Evolutionary conservation across 35 echinoderm and acorn worm genomes (phyloP), one percentile per base, ranked within the genome.

Genomic region (Nesometra sesokonis): DNA sequence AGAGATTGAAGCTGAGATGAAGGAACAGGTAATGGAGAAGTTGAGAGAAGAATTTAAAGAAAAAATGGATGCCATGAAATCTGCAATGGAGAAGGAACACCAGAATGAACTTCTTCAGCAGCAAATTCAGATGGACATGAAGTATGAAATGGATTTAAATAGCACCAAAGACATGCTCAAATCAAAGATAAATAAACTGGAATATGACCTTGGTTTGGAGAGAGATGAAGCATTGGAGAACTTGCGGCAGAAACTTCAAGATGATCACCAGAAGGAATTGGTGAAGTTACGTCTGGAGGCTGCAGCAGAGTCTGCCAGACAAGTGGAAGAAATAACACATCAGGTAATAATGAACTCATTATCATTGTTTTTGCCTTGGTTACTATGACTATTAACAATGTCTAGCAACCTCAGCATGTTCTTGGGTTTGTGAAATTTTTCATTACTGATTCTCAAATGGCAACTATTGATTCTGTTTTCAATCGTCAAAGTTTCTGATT

Each of bases 11-110:
- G 87, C 92, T 38, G 95, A 91, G 37, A 82, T 94, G 23, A 91
- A 93, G 78, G 92, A 98, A 46, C 84, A 99, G 47, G 32, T 99
- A 32, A 84, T 87, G 40, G 52, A 78, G 5, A 90, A 94, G 34
- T 23, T 94, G 77, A 90, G 92, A 32, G 33, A 94, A 33, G 92
- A 99, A 29, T 99, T 92, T 67, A 84, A 91, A 77, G 87, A 94
- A 31, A 86, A 90, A 35, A 46, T 94, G 36, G 87, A 93, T 57
- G 93, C 94, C 36, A 82, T 99, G 85, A 89, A 87, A 40, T 46
- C 86, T 46, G 96, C 93, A 34, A 57, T 99, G 27, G 87, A 94
- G 43, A 91, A 86, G 77, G 93, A 99, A 83, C 87, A 94, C 82
- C 78, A 90, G 39, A 90, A 85, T 15, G 88, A 94, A 77, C 85